phyloP scores from a whole-genome alignment of 2,113 vertebrate genomes.

The Sturnus vulgaris region DNA sequence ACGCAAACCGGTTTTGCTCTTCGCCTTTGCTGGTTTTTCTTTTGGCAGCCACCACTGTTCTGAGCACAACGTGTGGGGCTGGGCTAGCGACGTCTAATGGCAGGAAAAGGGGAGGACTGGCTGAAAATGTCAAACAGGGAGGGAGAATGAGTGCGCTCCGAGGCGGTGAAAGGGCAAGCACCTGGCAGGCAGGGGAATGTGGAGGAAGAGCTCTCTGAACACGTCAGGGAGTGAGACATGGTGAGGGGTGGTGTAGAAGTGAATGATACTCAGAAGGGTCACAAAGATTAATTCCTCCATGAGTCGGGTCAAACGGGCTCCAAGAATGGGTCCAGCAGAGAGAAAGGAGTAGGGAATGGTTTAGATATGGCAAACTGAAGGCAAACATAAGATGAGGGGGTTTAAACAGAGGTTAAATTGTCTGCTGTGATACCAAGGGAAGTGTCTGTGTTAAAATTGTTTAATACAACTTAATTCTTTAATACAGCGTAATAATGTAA shows the following conservation, averaged over 20 bases:
- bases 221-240: fast-evolving
- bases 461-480: background rate
- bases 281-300: fast-evolving
- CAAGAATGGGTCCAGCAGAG: background rate
- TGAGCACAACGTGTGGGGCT: background rate
- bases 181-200: fast-evolving
- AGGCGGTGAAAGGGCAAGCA: fast-evolving
- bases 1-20: background rate
- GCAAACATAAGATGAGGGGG: fast-evolving
- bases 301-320: fast-evolving
- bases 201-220: background rate
- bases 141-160: background rate
- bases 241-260: fast-evolving
- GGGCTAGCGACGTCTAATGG: background rate
- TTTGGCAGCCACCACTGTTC: background rate
- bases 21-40: background rate
- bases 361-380: background rate
- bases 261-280: background rate
- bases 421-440: background rate
- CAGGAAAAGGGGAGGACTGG: background rate
- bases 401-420: background rate
- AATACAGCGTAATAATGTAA: background rate
- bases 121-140: background rate
- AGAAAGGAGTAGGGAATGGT: background rate
- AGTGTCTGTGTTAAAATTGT: background rate